Evolutionary conservation across 2,113 vertebrate species (phyloP), one percentile per base, ranked within the genome.

Genomic region (Syngnathoides biaculeatus): DNA sequence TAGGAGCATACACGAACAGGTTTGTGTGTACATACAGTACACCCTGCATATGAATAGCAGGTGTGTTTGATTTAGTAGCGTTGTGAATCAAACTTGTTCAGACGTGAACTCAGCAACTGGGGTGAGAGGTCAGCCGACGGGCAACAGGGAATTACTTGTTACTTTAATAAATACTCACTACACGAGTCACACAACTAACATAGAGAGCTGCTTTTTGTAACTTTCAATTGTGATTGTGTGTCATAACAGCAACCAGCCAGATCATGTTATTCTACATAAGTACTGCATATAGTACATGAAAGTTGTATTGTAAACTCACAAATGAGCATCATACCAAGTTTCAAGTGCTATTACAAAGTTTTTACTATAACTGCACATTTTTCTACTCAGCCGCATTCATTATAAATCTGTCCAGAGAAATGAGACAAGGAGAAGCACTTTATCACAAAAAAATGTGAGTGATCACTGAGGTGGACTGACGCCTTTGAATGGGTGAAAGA

Each of bases 351-450:
- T 30, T 42, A 39, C 1, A 38, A 53, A 14, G 42, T 15, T 13
- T 45, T 22, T 47, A 35, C 53, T 40, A 30, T 48, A 13, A 22
- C 40, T 53, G n/a, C 8, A 65, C 19, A 24, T 6, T 26, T 30
- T 48, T n/a, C 9, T 27, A 15, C 19, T 38, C 38, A 40, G 40
- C 35, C 64, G 73, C 58, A 79, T 57, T 80, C 71, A 59, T 53
- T 79, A 80, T 73, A 74, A 79, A 79, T 79, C 66, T 69, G 78
- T 77, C 82, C 71, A 30, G 0, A 20, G 77, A 76, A 64, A 78
- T 50, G 45, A 63, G 63, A 67, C 39, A 70, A 77, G 73, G 74
- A 76, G 80, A 79, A 83, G 24, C 43, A 20, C 50, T 84, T 80
- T 35, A 56, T 26, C 27, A 52, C 58, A 70, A 60, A 40, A 52